These are phyloP conservation scores for Meandrina meandrites DNA, from an alignment of 92 coral and sea anemone genomes.

Conservation along the genomic window DNA sequence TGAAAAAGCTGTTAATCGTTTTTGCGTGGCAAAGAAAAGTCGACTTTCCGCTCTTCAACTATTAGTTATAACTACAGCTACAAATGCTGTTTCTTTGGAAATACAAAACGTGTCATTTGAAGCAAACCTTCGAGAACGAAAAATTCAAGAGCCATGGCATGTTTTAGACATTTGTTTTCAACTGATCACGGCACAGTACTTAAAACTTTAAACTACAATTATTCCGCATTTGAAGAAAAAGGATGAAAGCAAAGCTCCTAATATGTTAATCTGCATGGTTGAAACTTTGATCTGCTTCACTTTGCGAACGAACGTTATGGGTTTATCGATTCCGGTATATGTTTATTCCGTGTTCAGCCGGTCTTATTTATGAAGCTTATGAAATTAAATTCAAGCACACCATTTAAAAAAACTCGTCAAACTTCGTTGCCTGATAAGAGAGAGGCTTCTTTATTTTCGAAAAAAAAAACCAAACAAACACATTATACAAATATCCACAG, in stretches of 20 bases:
- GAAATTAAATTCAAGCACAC: background rate
- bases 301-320: background rate
- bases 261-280: background rate
- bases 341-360: background rate
- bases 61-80: background rate
- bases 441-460: background rate
- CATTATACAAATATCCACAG: background rate
- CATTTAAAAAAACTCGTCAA: background rate
- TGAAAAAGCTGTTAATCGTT: slow-evolving; percentile 41
- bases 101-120: background rate
- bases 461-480: no score
- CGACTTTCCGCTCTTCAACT: background rate
- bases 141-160: background rate
- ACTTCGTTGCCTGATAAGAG: background rate
- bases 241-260: background rate
- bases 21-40: background rate
- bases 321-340: background rate
- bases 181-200: background rate
- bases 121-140: background rate
- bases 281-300: background rate
- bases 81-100: background rate
- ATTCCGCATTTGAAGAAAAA: background rate
- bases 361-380: background rate
- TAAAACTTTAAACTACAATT: background rate
- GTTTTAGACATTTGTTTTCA: background rate